Evolutionary conservation across 2,888 invertebrate species (phyloP), one percentile per base, ranked within the genome.

Genomic region (Xanthorhoe designata): DNA sequence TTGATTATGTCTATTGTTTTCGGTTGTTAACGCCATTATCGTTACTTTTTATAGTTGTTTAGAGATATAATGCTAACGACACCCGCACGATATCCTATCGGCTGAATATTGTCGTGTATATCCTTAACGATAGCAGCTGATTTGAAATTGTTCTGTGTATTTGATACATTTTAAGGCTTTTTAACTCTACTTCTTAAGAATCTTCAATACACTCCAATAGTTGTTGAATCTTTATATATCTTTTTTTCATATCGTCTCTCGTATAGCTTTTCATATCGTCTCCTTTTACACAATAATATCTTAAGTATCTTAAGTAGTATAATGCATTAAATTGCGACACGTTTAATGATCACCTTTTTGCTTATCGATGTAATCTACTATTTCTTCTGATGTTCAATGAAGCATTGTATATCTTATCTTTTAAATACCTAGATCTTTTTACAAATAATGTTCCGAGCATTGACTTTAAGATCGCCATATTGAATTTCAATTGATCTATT

Each of bases 1-100:
- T 69, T 71, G 66, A 65, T 59, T 64, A 58, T 52, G 61, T 53
- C 73, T 68, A 73, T 78, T 78, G 77, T 77, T 75, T 79, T 72
- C 64, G 62, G 68, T 71, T 61, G 68, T 70, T 69, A 74, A 68
- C 71, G 70, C 70, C 54, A 71, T 76, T 76, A 75, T 74, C 72
- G 66, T 69, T 68, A 61, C 66, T 63, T 78, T 70, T 78, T 68
- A 70, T 70, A 71, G 50, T 55, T 72, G 69, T 73, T 72, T 76
- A 73, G 74, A 69, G 59, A 70, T 69, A 47, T 64, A 52, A 61
- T 50, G 69, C 63, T 70, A 77, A 76, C 70, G 73, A 72, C 61
- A 70, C 45, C 62, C 29, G 57, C 66, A 73, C 68, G 72, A 78
- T 74, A 64, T 64, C 60, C 68, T 77, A 76, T 74, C 73, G 64